These are phyloP conservation scores for Zoanthus gigantus DNA, from an alignment of 92 coral and sea anemone genomes.

Conservation along the genomic window DNA sequence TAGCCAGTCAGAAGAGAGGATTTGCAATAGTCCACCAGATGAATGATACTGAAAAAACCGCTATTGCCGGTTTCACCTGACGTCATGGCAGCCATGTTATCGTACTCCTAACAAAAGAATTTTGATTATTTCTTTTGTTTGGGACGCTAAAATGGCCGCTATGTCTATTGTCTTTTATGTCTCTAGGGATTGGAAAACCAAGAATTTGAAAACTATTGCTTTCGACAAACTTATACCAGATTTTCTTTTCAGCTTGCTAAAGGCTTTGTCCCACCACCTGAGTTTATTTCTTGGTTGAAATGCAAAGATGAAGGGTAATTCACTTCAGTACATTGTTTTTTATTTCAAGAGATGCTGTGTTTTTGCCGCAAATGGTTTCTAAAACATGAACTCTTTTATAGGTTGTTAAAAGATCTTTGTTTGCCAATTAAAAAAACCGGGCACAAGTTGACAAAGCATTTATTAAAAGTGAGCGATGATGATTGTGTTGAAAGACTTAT, in stretches of 20 bases:
- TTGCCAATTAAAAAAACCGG: neutral
- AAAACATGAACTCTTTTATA: neutral
- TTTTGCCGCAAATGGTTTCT: neutral
- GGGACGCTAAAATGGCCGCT: too few species aligned
- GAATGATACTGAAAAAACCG: too few species aligned
- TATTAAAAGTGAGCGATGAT: conserved; percentile 20
- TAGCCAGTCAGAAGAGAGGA: too few species aligned
- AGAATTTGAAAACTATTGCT: too few species aligned
- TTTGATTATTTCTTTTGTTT: too few species aligned
- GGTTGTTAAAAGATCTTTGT: conserved; percentile 27
- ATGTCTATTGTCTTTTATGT: too few species aligned
- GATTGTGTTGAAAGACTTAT: conserved; percentile 39
- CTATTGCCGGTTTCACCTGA: too few species aligned
- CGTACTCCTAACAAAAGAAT: too few species aligned
- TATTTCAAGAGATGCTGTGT: neutral
- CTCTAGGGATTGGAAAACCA: too few species aligned
- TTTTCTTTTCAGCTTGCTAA: neutral
- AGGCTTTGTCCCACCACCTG: conserved; percentile 14
- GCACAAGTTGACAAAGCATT: conserved; percentile 37
- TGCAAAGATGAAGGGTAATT: conserved; percentile 23
- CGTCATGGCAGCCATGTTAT: too few species aligned
- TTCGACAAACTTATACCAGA: neutral
- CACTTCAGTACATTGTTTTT: too few species aligned
- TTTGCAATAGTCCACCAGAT: too few species aligned
- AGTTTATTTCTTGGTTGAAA: conserved; percentile 35